Percentiles rank a stretch among this genome's conserved stretches.
Evolutionary conservation across 2,888 invertebrate genomes (phyloP).

Genomic region (Orchesella flavescens): DNA sequence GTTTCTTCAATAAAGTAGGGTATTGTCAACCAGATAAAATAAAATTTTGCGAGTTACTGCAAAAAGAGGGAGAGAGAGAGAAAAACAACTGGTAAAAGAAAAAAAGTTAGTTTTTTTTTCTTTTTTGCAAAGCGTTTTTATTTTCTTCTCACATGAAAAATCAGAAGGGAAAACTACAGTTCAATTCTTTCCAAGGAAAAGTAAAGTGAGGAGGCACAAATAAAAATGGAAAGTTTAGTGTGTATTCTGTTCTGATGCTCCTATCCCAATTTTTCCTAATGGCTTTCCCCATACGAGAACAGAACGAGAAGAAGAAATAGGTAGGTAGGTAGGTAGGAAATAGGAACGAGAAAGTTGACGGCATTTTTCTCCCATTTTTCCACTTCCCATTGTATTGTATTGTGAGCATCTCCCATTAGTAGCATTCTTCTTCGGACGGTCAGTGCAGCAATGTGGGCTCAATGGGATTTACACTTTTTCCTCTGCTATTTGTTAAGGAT

Average conservation of each 20-base stretch:
- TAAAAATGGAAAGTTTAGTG: not conserved
- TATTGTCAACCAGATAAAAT: not conserved
- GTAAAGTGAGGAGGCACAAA: too few species aligned
- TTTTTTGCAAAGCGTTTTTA: not conserved
- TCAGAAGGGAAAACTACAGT: not conserved
- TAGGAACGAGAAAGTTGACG: not conserved
- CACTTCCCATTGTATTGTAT: not conserved
- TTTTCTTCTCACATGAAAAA: not conserved
- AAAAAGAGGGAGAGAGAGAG: not conserved
- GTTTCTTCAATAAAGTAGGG: not conserved
- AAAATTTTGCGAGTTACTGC: constrained; percentile 17
- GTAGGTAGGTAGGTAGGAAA: not conserved
- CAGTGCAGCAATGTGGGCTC: constrained; percentile 12
- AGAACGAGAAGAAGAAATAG: not conserved
- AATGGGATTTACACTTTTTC: constrained; percentile 25
- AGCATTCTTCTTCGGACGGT: not conserved
- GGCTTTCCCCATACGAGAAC: not conserved
- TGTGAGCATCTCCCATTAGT: not conserved
- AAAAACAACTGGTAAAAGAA: not conserved
- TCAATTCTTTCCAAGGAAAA: not conserved
- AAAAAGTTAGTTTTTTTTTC: not conserved
- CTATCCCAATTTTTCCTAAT: not conserved
- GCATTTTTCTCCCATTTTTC: not conserved
- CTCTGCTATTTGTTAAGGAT: constrained; percentile 1
- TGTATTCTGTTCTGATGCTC: not conserved